These are phyloP conservation scores for Hartigia nigra DNA, from an alignment of 2,888 invertebrate genomes.

Conservation along the genomic window DNA sequence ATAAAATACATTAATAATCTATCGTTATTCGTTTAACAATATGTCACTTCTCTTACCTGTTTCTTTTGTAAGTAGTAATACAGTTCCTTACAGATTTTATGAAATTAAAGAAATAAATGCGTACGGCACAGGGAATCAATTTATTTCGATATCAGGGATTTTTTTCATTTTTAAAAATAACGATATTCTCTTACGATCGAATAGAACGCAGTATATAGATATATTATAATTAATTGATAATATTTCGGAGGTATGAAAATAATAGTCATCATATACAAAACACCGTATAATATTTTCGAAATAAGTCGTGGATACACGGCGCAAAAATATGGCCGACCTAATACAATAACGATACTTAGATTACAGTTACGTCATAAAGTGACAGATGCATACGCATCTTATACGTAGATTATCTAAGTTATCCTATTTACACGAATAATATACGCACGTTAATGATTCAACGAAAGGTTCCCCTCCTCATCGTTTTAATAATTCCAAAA, in stretches of 20 bases:
- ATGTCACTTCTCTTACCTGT: too few species aligned
- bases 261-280: constrained; percentile 61
- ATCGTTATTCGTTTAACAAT: too few species aligned
- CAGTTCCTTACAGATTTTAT: too few species aligned
- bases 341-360: constrained; percentile 32
- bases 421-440: constrained; percentile 65
- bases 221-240: too few species aligned
- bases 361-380: constrained; percentile 28
- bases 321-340: constrained; percentile 28
- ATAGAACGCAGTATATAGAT: neutral
- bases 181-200: neutral
- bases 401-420: constrained; percentile 54
- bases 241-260: constrained; percentile 58
- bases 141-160: neutral
- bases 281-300: constrained; percentile 45
- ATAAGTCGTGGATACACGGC: constrained; percentile 30
- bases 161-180: neutral
- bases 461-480: constrained; percentile 48
- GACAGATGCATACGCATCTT: constrained; percentile 31
- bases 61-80: too few species aligned
- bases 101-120: too few species aligned
- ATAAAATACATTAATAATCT: too few species aligned
- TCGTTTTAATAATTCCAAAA: constrained; percentile 44
- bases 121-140: neutral
- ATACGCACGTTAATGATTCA: constrained; percentile 54